Percentiles rank a stretch among this genome's conserved stretches.
These are phyloP conservation scores for Beroe ovata DNA, from an alignment of 37 sponge, comb jelly and placozoan species.

Conservation along the genomic window DNA sequence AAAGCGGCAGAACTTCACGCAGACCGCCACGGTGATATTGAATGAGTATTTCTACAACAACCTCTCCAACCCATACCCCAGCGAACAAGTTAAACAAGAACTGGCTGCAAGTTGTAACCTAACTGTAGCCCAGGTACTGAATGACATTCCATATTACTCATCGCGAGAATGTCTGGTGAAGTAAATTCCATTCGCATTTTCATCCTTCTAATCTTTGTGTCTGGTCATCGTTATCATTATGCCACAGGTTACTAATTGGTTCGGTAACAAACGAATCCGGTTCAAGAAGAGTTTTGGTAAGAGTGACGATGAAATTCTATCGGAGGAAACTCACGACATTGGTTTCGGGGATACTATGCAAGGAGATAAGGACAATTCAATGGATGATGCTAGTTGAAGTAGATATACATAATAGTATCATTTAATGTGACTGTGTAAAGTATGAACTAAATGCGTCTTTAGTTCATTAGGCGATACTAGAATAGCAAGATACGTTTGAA, in stretches of 20 bases:
- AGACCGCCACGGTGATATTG: constrained; percentile 17
- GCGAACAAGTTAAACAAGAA: constrained; percentile 54
- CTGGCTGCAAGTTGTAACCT: constrained; percentile 35
- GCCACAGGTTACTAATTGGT: constrained; percentile 38
- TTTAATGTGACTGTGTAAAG: too few relatives aligned
- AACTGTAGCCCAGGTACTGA: constrained; percentile 35
- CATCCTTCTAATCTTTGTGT: too few relatives aligned
- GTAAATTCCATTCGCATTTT: too few relatives aligned
- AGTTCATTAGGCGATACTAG: too few relatives aligned
- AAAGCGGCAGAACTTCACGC: constrained; percentile 26
- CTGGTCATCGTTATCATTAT: too few relatives aligned
- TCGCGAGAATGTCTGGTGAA: too few relatives aligned
- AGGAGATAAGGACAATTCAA: neutral
- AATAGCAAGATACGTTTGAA: too few relatives aligned
- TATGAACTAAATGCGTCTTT: too few relatives aligned
- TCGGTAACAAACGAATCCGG: constrained; percentile 36
- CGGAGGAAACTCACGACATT: neutral
- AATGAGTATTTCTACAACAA: constrained; percentile 61
- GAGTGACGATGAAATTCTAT: neutral
- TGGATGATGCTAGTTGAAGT: neutral
- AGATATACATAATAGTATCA: neutral
- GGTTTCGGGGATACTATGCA: neutral
- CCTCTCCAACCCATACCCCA: constrained; percentile 52
- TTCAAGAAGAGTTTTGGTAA: constrained; percentile 30
- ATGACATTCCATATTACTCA: too few relatives aligned